Percentiles rank a stretch among this genome's conserved stretches.
These are phyloP conservation scores for Stictonetta naevosa DNA, from an alignment of 2,113 vertebrate genomes.

Conservation along the genomic window DNA sequence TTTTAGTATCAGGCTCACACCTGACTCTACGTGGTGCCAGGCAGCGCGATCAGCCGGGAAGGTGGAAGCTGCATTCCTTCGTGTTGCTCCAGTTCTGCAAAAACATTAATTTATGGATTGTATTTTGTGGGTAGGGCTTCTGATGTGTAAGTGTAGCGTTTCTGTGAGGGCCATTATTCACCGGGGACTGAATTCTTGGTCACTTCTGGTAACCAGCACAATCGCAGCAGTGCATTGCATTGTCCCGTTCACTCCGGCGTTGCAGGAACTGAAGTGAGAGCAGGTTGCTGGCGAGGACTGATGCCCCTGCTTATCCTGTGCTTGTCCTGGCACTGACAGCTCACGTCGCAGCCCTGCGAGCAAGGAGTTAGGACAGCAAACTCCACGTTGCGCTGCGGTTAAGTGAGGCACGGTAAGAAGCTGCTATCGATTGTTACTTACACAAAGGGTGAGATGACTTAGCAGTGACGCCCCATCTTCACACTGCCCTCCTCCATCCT, in stretches of 20 bases:
- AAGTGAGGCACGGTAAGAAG: background rate
- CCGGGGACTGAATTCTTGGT: background rate
- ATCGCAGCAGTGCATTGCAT: background rate
- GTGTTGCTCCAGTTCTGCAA: background rate
- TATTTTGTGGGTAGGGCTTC: background rate
- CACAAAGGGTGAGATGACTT: background rate
- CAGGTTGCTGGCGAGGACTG: background rate
- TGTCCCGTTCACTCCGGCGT: background rate
- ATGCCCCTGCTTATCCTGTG: background rate
- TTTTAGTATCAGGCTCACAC: background rate
- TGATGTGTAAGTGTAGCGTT: background rate
- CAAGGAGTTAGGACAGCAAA: background rate
- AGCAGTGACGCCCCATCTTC: background rate
- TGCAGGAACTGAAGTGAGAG: background rate
- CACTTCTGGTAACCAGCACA: background rate
- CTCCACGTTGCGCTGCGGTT: accelerated
- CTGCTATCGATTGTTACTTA: background rate
- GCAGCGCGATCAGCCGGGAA: accelerated
- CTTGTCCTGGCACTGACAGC: accelerated
- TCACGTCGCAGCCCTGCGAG: background rate
- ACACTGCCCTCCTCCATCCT: background rate
- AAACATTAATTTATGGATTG: background rate
- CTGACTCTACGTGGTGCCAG: accelerated
- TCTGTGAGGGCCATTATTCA: background rate
- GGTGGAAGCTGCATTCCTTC: background rate